phyloP scores from a whole-genome alignment of 2,888 invertebrate species.

The Orthosia gothica region DNA sequence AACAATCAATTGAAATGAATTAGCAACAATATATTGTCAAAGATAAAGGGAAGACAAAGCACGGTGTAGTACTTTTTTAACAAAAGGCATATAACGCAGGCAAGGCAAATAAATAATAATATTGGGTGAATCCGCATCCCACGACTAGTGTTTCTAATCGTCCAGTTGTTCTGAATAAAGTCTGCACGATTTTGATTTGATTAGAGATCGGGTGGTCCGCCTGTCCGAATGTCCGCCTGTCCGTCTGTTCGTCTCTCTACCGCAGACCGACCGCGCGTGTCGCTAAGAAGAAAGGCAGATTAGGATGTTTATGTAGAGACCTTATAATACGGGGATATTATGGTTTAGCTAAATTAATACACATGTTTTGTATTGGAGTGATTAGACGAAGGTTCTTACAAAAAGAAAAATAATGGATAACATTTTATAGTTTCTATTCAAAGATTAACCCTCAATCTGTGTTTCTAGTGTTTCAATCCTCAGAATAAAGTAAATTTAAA shows the following conservation, averaged over 20 bases:
- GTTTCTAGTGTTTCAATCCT: no score
- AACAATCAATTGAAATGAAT: background rate
- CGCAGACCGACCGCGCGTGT: constrained; percentile 56
- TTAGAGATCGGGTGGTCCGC: constrained; percentile 72
- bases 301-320: constrained; percentile 29
- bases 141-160: constrained; percentile 13
- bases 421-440: no score
- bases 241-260: constrained; percentile 15
- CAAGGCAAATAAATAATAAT: background rate
- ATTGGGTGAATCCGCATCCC: background rate
- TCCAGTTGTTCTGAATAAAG: constrained; percentile 51
- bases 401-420: background rate
- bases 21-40: background rate
- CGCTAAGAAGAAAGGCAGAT: constrained; percentile 46
- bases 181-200: constrained; percentile 66
- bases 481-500: no score
- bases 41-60: background rate
- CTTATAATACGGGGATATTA: background rate
- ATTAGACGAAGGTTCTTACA: background rate
- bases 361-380: background rate
- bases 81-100: background rate
- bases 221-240: constrained; percentile 34
- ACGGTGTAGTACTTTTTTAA: no score
- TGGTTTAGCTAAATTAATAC: background rate
- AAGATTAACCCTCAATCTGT: no score